phyloP scores from a whole-genome alignment of 2,113 vertebrate genomes.

The Apodemus speciosus region DNA sequence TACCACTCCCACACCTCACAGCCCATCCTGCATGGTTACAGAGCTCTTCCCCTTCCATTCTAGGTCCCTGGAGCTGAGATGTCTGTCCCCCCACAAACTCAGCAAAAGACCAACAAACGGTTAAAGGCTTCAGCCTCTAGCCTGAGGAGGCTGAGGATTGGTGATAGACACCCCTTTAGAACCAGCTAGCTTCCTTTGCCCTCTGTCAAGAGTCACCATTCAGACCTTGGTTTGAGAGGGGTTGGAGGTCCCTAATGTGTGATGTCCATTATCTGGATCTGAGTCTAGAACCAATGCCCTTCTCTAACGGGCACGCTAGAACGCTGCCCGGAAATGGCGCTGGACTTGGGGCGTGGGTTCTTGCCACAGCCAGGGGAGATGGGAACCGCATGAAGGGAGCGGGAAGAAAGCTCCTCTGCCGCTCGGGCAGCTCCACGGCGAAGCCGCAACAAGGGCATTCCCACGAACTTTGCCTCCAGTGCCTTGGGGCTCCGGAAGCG shows the following conservation, averaged over 20 bases:
- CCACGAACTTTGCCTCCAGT: neutral
- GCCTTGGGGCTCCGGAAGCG: neutral
- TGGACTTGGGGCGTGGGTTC: neutral
- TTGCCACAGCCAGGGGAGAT: neutral
- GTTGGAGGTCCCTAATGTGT: neutral
- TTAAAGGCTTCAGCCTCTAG: neutral
- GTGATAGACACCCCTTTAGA: neutral
- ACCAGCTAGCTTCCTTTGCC: neutral
- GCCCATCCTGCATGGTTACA: accelerated
- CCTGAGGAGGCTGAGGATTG: neutral
- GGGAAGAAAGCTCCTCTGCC: neutral
- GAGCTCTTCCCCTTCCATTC: neutral
- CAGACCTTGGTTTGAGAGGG: accelerated
- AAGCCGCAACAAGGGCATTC: neutral
- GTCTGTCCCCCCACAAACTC: too few species aligned
- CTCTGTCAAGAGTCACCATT: neutral
- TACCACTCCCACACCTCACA: accelerated
- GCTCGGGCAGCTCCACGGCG: neutral
- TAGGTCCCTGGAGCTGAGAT: too few species aligned
- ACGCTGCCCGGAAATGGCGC: neutral
- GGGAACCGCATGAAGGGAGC: neutral
- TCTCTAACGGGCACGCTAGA: neutral
- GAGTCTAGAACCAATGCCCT: neutral
- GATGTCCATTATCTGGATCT: neutral
- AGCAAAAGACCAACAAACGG: neutral